These are phyloP conservation scores for Nomada lathburiana DNA, from an alignment of 2,888 invertebrate genomes.

Conservation along the genomic window DNA sequence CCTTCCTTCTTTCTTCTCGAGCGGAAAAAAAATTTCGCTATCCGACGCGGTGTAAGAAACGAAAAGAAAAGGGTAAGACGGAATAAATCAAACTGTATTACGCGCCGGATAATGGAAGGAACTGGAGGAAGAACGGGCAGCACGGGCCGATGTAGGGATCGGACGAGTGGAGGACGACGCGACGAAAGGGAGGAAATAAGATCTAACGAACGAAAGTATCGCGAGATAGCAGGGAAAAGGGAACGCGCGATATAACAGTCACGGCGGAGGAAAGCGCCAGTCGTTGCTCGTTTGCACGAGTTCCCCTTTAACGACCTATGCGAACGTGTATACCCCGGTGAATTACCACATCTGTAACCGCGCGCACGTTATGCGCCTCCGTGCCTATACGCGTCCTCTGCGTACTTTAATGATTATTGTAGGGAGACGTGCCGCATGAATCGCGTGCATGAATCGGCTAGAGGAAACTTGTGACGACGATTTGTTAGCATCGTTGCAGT, in stretches of 20 bases:
- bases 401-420: slow-evolving; percentile 55
- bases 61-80: slow-evolving; percentile 26
- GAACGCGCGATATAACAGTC: slow-evolving; percentile 21
- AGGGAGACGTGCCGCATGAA: slow-evolving; percentile 45
- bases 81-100: slow-evolving; percentile 77
- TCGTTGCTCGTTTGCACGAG: slow-evolving; percentile 63
- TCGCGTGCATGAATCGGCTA: slow-evolving; percentile 37
- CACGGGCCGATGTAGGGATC: slow-evolving; percentile 6
- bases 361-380: slow-evolving; percentile 31
- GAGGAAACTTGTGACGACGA: slow-evolving; percentile 46
- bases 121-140: slow-evolving; percentile 6
- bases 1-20: not conserved
- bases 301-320: slow-evolving; percentile 70
- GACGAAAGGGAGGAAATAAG: slow-evolving; percentile 31
- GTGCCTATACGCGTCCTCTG: slow-evolving; percentile 32
- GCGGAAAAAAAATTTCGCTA: slow-evolving; percentile 68
- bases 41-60: slow-evolving; percentile 66
- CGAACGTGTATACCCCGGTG: slow-evolving; percentile 52
- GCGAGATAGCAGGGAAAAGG: not conserved
- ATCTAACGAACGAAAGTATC: slow-evolving; percentile 12
- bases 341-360: slow-evolving; percentile 70
- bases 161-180: slow-evolving; percentile 17
- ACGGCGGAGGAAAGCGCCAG: slow-evolving; percentile 45
- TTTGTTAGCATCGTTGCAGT: slow-evolving; percentile 43
- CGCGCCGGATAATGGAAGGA: slow-evolving; percentile 56